phyloP scores from a whole-genome alignment of 2,888 invertebrate species.

The Palloptera scutellata region DNA sequence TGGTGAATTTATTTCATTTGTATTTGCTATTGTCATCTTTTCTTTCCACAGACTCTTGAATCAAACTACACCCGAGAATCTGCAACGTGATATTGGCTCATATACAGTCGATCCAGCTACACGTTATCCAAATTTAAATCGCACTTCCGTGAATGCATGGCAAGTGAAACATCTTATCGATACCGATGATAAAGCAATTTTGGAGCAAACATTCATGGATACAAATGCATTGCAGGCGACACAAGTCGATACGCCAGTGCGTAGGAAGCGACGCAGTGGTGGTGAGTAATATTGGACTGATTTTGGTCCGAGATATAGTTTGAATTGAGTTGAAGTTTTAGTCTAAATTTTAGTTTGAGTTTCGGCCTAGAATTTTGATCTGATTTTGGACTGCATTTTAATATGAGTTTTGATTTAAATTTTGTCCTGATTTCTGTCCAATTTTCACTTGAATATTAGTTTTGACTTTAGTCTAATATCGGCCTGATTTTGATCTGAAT shows the following conservation, averaged over 20 bases:
- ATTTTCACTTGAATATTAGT: too few relatives aligned
- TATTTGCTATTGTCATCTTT: not conserved
- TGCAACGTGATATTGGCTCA: constrained; percentile 86
- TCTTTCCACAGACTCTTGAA: constrained; percentile 67
- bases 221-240: constrained; percentile 68
- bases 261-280: constrained; percentile 62
- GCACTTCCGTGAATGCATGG: constrained; percentile 76
- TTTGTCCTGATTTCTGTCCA: too few relatives aligned
- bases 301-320: not conserved
- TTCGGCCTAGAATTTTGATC: too few relatives aligned
- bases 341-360: too few relatives aligned
- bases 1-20: not conserved
- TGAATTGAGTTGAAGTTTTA: too few relatives aligned
- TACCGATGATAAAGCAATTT: constrained; percentile 72
- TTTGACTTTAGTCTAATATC: too few relatives aligned
- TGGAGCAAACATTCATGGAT: constrained; percentile 66
- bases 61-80: constrained; percentile 96
- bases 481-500: too few relatives aligned
- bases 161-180: constrained; percentile 78
- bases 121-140: constrained; percentile 85
- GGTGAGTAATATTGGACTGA: constrained; percentile 43
- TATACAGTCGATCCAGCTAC: constrained; percentile 89
- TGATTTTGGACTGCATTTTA: too few relatives aligned
- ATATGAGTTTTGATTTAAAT: too few relatives aligned
- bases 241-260: constrained; percentile 70